Conservation (phyloP, 2,113 vertebrate species). For the Microtus montanus region DNA sequence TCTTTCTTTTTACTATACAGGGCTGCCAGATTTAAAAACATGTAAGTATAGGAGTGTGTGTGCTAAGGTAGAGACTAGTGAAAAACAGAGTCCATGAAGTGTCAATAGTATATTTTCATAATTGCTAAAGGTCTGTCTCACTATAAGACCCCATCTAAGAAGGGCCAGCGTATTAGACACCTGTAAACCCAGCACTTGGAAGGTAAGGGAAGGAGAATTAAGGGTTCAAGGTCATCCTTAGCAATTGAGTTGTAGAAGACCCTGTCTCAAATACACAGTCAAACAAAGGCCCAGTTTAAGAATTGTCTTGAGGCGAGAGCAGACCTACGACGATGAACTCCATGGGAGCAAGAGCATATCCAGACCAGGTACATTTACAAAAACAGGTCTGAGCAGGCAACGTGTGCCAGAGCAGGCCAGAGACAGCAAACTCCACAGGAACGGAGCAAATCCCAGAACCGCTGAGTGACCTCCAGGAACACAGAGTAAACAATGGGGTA, state of each 20-base stretch:
- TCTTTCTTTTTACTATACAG: not conserved
- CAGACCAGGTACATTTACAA: too few relatives aligned
- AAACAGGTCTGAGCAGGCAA: too few relatives aligned
- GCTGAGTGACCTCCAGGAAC: too few relatives aligned
- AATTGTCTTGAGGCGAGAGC: not conserved
- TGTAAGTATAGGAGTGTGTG: not conserved
- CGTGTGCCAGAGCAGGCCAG: too few relatives aligned
- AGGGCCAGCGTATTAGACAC: not conserved
- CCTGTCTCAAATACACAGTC: not conserved
- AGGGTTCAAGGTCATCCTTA: not conserved
- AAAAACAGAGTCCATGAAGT: slow-evolving; percentile 33
- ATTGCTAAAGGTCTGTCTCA: slow-evolving; percentile 15
- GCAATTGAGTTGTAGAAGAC: not conserved
- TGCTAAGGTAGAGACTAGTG: not conserved
- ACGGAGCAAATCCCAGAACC: too few relatives aligned
- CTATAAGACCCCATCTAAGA: not conserved
- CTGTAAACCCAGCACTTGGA: not conserved
- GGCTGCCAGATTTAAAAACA: slow-evolving; percentile 25
- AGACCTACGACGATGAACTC: too few relatives aligned
- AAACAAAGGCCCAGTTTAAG: not conserved
- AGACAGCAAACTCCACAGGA: too few relatives aligned
- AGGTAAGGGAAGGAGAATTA: not conserved
- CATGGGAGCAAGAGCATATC: too few relatives aligned
- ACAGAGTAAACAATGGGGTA: too few relatives aligned
- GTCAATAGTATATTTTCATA: not conserved